Evolutionary conservation across 2,888 invertebrate genomes (phyloP), one percentile per base, ranked within the genome.

Genomic region (Caenorhabditis sp.): DNA sequence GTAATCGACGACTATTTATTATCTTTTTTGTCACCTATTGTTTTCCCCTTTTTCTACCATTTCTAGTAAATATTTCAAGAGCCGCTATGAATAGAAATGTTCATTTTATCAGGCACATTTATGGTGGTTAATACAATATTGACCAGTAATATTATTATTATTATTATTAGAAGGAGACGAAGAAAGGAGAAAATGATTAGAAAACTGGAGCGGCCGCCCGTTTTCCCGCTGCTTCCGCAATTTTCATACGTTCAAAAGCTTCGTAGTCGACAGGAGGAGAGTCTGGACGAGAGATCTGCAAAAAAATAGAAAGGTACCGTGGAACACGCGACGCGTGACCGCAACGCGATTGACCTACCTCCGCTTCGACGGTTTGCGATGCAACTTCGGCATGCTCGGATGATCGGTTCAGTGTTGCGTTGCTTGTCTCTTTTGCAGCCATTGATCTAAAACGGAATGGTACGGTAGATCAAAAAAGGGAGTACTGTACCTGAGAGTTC

Each of bases 181-280:
- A 31, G 10, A 6, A 6, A 6, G 5, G 12, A 43, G 14, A 17
- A 43, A 17, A 43, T 43, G 3, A 17, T 43, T 43, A 43, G 43
- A 12, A 43, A 14, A 43, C 43, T 43, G 43, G 43, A 31, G 23
- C 58, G 17, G 58, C n/a, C n/a, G 60, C 60, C 49, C 43, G 24
- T 60, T 24, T 43, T 31, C 10, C 53, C n/a, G 65, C 69, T 23
- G 4, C 10, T 31, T 4, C 31, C 31, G 66, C 67, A 54, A 75
- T 19, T 19, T 75, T 75, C 64, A 75, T 12, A 50, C 66, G 69
- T 27, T 70, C 75, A 31, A 75, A 70, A 0, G 79, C 77, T 27
- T 86, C 85, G 61, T 86, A 86, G 70, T 86, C 86, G 14, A 82
- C 84, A 43, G 86, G 86, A 21, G 86, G 86, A 6, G 85, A 84